phyloP scores from a whole-genome alignment of 1,140 invertebrate genomes.

The Hycleus cichorii region DNA sequence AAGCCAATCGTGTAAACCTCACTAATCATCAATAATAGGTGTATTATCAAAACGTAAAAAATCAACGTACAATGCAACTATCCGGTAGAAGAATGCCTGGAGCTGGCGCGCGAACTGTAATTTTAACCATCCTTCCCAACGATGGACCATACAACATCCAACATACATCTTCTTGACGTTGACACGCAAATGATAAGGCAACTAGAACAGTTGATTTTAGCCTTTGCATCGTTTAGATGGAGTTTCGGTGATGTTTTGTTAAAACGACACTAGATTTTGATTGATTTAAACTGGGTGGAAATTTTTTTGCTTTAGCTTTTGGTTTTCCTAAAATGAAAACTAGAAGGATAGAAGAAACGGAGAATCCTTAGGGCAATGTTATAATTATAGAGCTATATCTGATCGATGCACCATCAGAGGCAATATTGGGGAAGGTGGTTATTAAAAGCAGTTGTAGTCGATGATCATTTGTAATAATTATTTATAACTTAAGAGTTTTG shows the following conservation, averaged over 20 bases:
- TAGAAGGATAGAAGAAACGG: no score
- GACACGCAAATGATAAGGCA: slow-evolving; percentile 30
- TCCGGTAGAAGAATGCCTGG: slow-evolving; percentile 20
- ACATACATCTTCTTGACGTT: slow-evolving; percentile 30
- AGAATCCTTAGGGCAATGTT: slow-evolving; percentile 16
- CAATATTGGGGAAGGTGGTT: slow-evolving; percentile 29
- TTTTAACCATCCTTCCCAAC: slow-evolving; percentile 10
- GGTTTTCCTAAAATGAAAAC: no score
- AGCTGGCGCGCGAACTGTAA: slow-evolving; percentile 23
- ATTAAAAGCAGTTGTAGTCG: slow-evolving; percentile 33
- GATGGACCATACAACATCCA: background rate
- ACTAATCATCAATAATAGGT: slow-evolving; percentile 5
- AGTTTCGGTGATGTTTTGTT: no score
- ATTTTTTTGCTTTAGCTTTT: no score
- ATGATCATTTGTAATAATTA: slow-evolving; percentile 37
- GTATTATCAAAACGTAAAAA: background rate
- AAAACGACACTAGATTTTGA: no score
- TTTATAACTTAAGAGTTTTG: slow-evolving; percentile 30
- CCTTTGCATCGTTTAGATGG: no score
- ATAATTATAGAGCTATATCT: slow-evolving; percentile 35
- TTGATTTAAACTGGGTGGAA: no score
- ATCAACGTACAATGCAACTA: slow-evolving; percentile 11
- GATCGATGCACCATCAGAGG: slow-evolving; percentile 34
- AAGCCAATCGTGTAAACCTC: no score
- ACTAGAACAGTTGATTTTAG: background rate